Evolutionary conservation across 2,113 vertebrate genomes (phyloP).

Genomic region (Alaudala cheleensis): DNA sequence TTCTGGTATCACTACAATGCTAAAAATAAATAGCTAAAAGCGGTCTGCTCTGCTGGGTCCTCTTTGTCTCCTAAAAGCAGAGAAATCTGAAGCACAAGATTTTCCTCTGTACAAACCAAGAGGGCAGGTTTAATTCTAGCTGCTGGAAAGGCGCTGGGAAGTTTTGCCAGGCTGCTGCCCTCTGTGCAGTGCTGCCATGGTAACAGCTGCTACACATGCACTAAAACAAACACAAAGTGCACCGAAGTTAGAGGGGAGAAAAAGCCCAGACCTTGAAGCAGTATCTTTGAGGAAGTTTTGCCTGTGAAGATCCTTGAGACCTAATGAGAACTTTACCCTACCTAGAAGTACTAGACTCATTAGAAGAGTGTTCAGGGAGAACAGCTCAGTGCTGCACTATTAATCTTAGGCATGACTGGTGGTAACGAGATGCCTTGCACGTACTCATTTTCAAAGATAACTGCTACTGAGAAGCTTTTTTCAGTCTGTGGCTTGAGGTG

Average conservation of each 20-base stretch:
- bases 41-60: slow-evolving; percentile 55
- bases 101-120: slow-evolving; percentile 4
- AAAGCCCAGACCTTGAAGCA: slow-evolving; percentile 26
- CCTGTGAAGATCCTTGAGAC: slow-evolving; percentile 33
- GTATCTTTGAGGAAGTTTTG: slow-evolving; percentile 37
- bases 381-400: background rate
- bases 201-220: background rate
- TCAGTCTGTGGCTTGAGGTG: background rate
- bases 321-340: slow-evolving; percentile 28
- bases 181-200: slow-evolving; percentile 32
- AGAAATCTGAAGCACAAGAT: slow-evolving; percentile 28
- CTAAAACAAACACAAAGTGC: slow-evolving; percentile 41
- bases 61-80: slow-evolving; percentile 67
- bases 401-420: slow-evolving; percentile 8
- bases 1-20: slow-evolving; percentile 71
- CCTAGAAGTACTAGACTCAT: slow-evolving; percentile 25
- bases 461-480: background rate
- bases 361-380: slow-evolving; percentile 1
- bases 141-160: background rate
- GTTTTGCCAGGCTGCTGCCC: slow-evolving; percentile 34
- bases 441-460: background rate
- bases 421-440: slow-evolving; percentile 5
- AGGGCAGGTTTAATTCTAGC: slow-evolving; percentile 50
- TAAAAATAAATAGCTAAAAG: slow-evolving; percentile 81
- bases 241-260: background rate